Conservation (phyloP, 2,113 vertebrate genomes). For the Petrocephalus zakoni region DNA sequence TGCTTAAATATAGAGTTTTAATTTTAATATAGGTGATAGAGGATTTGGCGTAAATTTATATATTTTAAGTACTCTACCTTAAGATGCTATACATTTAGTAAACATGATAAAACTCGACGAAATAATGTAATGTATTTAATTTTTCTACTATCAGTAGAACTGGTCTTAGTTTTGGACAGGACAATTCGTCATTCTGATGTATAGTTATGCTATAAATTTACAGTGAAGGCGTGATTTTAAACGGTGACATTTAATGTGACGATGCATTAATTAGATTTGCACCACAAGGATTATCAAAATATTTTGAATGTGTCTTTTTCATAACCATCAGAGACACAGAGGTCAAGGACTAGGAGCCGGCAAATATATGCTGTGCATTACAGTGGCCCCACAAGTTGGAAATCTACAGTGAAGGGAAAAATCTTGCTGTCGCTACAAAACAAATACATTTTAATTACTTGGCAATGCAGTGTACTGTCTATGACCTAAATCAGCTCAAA, state of each 20-base stretch:
- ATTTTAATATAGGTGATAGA: not conserved
- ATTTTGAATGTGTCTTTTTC: not conserved
- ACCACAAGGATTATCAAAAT: constrained; percentile 8
- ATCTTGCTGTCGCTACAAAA: not conserved
- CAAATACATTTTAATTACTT: not conserved
- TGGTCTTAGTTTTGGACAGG: not conserved
- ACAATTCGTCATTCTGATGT: constrained; percentile 2
- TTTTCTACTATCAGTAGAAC: not conserved
- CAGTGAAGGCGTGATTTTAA: not conserved
- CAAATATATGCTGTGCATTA: not conserved
- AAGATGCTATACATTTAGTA: not conserved
- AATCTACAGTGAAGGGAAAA: not conserved
- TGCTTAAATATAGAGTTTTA: not conserved
- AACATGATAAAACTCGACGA: constrained; percentile 2
- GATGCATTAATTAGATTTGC: constrained; percentile 18
- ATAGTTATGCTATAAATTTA: constrained; percentile 14
- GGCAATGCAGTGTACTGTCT: not conserved
- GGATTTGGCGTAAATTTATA: not conserved
- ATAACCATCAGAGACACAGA: not conserved
- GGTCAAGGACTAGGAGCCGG: not conserved
- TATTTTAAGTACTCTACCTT: not conserved
- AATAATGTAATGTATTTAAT: not conserved
- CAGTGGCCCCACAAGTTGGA: not conserved
- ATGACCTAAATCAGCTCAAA: not conserved
- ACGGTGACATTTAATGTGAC: not conserved